Conservation (phyloP, 2,888 invertebrate genomes). For the Glyphotaelius pellucidus region DNA sequence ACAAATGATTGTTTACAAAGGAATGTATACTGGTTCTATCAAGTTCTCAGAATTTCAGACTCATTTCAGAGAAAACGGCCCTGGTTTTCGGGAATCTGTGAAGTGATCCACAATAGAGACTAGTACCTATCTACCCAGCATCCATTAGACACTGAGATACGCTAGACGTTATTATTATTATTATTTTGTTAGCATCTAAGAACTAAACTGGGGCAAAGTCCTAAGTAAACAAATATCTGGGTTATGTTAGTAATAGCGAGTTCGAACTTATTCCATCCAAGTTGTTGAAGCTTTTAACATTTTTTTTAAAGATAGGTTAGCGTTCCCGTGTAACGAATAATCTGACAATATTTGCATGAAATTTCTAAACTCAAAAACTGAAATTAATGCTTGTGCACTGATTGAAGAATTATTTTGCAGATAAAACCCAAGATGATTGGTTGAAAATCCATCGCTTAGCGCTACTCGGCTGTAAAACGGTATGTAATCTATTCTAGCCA, state of each 20-base stretch:
- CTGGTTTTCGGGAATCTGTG: conserved; percentile 18
- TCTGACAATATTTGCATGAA: background rate
- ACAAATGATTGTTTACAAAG: background rate
- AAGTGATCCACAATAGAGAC: background rate
- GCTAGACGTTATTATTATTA: background rate
- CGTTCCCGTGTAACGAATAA: background rate
- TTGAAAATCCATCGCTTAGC: too few relatives aligned
- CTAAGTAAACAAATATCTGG: background rate
- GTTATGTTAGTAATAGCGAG: background rate
- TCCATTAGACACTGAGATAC: background rate
- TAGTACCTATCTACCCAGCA: background rate
- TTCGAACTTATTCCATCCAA: background rate
- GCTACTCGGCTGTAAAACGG: too few relatives aligned
- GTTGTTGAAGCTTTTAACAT: background rate
- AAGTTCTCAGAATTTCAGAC: conserved; percentile 23
- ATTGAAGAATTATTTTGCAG: too few relatives aligned
- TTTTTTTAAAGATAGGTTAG: background rate
- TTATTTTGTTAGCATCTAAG: background rate
- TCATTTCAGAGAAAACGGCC: conserved; percentile 35
- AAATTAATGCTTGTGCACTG: too few relatives aligned
- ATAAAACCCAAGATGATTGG: too few relatives aligned
- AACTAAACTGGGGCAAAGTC: background rate
- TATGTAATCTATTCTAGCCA: too few relatives aligned
- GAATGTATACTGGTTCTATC: background rate
- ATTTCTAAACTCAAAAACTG: too few relatives aligned